A percentile compares a stretch with the other conserved stretches of the same genome.
phyloP scores from a whole-genome alignment of 2,113 vertebrate species.

The Prinia subflava region DNA sequence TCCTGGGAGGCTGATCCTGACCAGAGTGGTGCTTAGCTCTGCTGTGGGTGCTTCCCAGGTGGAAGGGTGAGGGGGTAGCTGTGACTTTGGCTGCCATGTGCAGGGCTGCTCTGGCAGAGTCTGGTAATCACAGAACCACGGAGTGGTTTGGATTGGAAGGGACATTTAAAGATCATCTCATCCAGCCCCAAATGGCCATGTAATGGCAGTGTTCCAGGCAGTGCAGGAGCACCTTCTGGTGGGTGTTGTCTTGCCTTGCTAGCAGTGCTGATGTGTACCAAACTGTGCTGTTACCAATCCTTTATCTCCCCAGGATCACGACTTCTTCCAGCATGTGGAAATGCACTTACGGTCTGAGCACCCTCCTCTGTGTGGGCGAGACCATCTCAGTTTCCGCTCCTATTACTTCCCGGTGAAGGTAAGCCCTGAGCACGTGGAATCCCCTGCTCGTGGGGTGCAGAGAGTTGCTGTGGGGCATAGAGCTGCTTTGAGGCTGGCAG shows the following conservation, averaged over 20 bases:
- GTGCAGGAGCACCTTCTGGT: not conserved
- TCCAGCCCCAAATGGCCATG: not conserved
- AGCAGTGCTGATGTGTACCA: not conserved
- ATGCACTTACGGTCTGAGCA: conserved; percentile 98
- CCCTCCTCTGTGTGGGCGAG: conserved; percentile 92
- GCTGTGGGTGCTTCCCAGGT: not conserved
- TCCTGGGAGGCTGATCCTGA: not conserved
- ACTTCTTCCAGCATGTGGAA: conserved; percentile 98
- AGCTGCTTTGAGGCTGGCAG: not conserved
- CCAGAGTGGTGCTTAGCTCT: not conserved
- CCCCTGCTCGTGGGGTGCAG: not conserved
- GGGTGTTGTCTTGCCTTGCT: no score
- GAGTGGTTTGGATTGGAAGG: not conserved
- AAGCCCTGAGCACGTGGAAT: not conserved
- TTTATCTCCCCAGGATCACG: conserved; percentile 83
- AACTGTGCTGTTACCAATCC: not conserved
- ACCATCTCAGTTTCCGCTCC: conserved; percentile 98
- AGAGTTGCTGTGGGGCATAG: no score
- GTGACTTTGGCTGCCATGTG: accelerated
- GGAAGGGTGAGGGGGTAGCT: not conserved
- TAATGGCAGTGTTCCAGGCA: not conserved
- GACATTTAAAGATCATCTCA: accelerated
- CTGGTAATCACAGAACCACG: not conserved
- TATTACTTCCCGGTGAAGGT: conserved; percentile 99
- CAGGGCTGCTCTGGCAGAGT: not conserved